Evolutionary conservation across 2,797 vertebrate genomes (phyloP).

Genomic region (Danio jaintianensis): DNA sequence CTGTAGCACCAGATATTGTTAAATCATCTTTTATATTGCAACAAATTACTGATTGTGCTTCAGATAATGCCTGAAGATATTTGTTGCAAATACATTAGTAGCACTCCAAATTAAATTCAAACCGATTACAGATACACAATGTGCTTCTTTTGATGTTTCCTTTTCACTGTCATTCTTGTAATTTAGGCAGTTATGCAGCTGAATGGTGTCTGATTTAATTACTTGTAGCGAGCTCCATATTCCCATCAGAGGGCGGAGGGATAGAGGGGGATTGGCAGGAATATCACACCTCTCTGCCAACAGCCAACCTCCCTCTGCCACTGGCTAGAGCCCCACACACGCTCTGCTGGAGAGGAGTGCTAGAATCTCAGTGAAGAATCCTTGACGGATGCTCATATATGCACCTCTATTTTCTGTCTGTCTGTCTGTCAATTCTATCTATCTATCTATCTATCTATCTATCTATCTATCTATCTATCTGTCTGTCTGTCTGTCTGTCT

Average conservation of each 20-base stretch:
- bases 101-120: slow-evolving; percentile 20
- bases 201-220: slow-evolving; percentile 71
- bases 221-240: slow-evolving; percentile 67
- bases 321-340: slow-evolving; percentile 56
- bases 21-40: background rate
- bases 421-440: background rate
- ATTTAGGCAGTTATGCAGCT: slow-evolving; percentile 66
- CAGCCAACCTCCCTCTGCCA: slow-evolving; percentile 68
- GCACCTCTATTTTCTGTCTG: background rate
- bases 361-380: background rate
- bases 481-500: no score
- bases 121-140: slow-evolving; percentile 20
- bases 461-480: no score
- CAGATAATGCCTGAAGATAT: slow-evolving; percentile 12
- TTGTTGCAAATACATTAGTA: background rate
- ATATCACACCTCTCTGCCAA: slow-evolving; percentile 67
- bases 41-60: slow-evolving; percentile 4
- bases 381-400: background rate
- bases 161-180: slow-evolving; percentile 44
- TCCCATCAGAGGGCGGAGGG: slow-evolving; percentile 65
- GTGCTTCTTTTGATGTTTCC: slow-evolving; percentile 40
- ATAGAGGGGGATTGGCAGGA: slow-evolving; percentile 69
- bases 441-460: no score
- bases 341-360: slow-evolving; percentile 1
- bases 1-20: background rate